Base-by-base conservation (phyloP, 1,140 invertebrate genomes). In the Schlechtendalia chinensis region DNA sequence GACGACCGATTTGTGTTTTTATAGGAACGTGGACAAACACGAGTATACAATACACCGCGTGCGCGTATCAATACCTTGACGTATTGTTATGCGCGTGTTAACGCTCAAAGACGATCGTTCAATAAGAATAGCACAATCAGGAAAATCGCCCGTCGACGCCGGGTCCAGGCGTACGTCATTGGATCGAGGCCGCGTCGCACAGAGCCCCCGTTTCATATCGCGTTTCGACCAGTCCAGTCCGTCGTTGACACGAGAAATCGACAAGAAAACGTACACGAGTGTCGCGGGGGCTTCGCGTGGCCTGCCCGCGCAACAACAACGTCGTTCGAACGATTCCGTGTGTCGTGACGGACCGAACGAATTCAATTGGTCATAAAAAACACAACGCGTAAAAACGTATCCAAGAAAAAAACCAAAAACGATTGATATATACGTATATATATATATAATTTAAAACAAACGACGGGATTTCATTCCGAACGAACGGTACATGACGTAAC, bases 51-150 rank as follows among this genome's bases (percentile, higher is more conserved):
- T 77, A 61, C 74, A 27, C 12, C 47, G 32, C 8, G 8, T 39
- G 8, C 47, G 32, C 8, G 8, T 39, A 39, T 39, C 47, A 10
- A 61, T 77, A 77, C 74, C 74, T 77, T 77, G 74, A 61, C 61
- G 47, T 29, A 58, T 19, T 39, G 8, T 39, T 3, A 39, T 8
- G 32, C 32, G 32, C 8, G 8, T 39, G 22, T 59, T 45, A 53
- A 77, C n/a, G n/a, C 29, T 77, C 32, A 77, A 61, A 77, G 74
- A 77, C 74, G 74, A 59, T 45, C 61, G 45, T 77, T 24, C 56
- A 19, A 24, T 58, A n/a, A 75, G 54, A 58, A 32, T n/a, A 58
- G 32, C 32, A 45, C 16, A 24, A 61, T 58, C 27, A 29, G 39
- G 74, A 77, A 77, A 77, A 77, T 47, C n/a, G 22, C 6, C 24